Evolutionary conservation across 1,140 invertebrate species (phyloP).

Genomic region (Drosophila ercepeae): DNA sequence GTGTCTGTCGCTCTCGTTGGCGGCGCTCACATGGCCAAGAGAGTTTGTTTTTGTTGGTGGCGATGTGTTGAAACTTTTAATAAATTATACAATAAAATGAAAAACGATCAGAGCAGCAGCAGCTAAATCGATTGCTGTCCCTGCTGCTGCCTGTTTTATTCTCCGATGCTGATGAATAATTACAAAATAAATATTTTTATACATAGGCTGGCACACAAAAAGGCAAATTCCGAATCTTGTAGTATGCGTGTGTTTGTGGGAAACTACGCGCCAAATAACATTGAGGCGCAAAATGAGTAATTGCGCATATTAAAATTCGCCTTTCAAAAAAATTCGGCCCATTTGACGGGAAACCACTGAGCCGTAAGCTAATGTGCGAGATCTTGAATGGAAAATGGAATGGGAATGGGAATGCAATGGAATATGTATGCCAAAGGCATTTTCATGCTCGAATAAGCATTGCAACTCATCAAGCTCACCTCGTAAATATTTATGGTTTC

Average conservation of each 20-base stretch:
- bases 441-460: conserved; percentile 18
- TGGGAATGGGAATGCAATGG: conserved; percentile 8
- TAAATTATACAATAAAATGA: conserved; percentile 79
- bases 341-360: conserved; percentile 37
- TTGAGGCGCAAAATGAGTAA: conserved; percentile 78
- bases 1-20: background rate
- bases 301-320: conserved; percentile 69
- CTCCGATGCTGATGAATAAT: conserved; percentile 65
- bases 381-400: conserved; percentile 22
- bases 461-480: conserved; percentile 33
- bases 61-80: conserved; percentile 65
- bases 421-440: conserved; percentile 12
- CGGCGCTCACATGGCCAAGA: conserved; percentile 47
- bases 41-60: conserved; percentile 51
- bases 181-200: conserved; percentile 67
- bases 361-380: conserved; percentile 44
- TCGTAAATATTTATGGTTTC: conserved; percentile 14
- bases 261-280: conserved; percentile 69
- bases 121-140: conserved; percentile 57
- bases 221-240: conserved; percentile 62
- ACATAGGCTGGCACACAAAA: conserved; percentile 37
- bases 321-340: conserved; percentile 44
- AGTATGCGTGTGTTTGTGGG: conserved; percentile 34
- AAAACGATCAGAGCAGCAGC: conserved; percentile 51
- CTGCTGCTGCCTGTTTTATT: conserved; percentile 4